phyloP scores from a whole-genome alignment of 2,797 vertebrate species.

The Xyrichtys novacula region DNA sequence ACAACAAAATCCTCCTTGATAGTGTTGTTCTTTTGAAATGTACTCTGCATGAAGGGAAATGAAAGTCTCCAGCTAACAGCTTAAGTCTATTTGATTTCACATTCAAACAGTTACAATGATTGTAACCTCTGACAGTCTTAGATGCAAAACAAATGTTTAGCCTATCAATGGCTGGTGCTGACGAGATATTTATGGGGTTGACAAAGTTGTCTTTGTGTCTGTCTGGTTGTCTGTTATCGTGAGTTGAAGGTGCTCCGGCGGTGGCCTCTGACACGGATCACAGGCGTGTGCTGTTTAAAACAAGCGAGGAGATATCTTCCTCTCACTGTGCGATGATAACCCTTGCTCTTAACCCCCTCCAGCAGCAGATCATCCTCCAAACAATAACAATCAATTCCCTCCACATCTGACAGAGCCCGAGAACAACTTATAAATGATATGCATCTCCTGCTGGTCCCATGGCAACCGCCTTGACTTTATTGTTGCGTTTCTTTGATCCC shows the following conservation, averaged over 20 bases:
- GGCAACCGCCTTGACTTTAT: slow-evolving; percentile 88
- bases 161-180: slow-evolving; percentile 67
- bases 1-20: neutral
- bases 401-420: slow-evolving; percentile 81
- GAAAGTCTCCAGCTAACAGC: slow-evolving; percentile 65
- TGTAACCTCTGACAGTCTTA: slow-evolving; percentile 67
- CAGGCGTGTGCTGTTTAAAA: slow-evolving; percentile 72
- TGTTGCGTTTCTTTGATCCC: slow-evolving; percentile 88
- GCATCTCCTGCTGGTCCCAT: slow-evolving; percentile 90
- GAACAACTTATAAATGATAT: slow-evolving; percentile 88
- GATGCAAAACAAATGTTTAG: slow-evolving; percentile 81
- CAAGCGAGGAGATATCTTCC: slow-evolving; percentile 71
- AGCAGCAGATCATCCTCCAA: slow-evolving; percentile 78
- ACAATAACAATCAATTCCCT: slow-evolving; percentile 87
- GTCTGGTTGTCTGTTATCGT: slow-evolving; percentile 75
- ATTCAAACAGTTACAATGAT: slow-evolving; percentile 66
- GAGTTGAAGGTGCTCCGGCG: slow-evolving; percentile 61
- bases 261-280: slow-evolving; percentile 77
- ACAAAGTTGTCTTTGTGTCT: slow-evolving; percentile 73
- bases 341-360: slow-evolving; percentile 78
- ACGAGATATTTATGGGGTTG: slow-evolving; percentile 77
- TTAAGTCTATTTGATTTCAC: slow-evolving; percentile 74
- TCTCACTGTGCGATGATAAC: slow-evolving; percentile 77
- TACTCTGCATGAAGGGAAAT: slow-evolving; percentile 58
- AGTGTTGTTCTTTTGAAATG: slow-evolving; percentile 43